Evolutionary conservation across 2,797 vertebrate genomes (phyloP).

Genomic region (Sylvilagus floridanus): DNA sequence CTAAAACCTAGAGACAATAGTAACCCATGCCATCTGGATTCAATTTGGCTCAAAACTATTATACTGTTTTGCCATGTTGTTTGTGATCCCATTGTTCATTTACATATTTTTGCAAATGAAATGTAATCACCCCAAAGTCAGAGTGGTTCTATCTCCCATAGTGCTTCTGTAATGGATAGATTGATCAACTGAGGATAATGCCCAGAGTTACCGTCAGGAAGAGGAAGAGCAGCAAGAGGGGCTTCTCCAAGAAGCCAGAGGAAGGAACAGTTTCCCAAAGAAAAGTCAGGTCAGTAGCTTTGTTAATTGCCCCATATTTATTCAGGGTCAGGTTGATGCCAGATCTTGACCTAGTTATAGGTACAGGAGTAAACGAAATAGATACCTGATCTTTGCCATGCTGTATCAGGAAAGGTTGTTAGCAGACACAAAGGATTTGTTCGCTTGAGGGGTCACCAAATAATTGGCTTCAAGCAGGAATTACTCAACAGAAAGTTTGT

Average conservation of each 20-base stretch:
- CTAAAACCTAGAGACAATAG: background rate
- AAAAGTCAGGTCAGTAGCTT: background rate
- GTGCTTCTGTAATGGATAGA: background rate
- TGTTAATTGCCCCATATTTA: background rate
- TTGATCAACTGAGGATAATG: too few species aligned
- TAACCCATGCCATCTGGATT: background rate
- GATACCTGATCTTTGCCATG: background rate
- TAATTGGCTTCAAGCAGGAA: too few species aligned
- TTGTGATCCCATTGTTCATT: conserved; percentile 5
- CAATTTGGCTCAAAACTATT: background rate
- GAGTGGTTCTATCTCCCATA: background rate
- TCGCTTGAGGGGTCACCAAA: too few species aligned
- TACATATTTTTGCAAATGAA: background rate
- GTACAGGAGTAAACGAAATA: background rate
- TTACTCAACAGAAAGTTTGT: too few species aligned
- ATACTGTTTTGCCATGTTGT: background rate
- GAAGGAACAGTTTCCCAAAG: background rate
- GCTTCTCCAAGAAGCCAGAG: background rate
- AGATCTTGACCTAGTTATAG: background rate
- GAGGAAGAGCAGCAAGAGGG: background rate
- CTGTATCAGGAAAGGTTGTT: background rate
- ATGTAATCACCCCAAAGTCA: background rate
- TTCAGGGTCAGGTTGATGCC: background rate
- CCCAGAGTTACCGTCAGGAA: background rate
- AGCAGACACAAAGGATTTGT: too few species aligned